These are phyloP conservation scores for Nasalis larvatus DNA, from an alignment of 2,113 vertebrate species.

Conservation along the genomic window DNA sequence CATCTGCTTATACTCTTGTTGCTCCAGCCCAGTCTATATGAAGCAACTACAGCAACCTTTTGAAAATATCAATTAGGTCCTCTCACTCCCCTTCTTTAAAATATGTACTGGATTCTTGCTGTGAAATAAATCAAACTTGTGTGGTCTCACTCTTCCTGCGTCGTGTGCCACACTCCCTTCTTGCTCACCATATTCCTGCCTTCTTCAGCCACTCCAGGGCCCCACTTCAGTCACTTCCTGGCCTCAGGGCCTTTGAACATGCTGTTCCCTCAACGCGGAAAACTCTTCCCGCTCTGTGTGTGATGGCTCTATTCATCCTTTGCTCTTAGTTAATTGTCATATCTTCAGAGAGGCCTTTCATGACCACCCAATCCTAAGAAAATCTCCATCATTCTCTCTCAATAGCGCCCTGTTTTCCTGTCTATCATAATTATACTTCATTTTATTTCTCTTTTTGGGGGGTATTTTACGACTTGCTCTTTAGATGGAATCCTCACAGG, in stretches of 20 bases:
- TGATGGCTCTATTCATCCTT: background rate
- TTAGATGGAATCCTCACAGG: background rate
- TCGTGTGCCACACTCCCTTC: background rate
- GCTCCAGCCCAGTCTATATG: background rate
- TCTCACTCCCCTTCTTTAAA: background rate
- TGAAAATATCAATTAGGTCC: background rate
- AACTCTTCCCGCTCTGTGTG: background rate
- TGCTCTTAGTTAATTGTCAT: background rate
- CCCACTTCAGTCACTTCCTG: background rate
- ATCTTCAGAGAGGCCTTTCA: background rate
- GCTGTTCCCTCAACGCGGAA: background rate
- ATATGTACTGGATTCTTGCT: background rate
- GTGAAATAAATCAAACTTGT: background rate
- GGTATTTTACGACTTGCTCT: background rate
- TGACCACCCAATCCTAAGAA: background rate
- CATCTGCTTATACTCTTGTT: background rate
- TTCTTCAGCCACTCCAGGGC: background rate
- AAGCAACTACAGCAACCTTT: background rate
- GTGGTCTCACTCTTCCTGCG: background rate
- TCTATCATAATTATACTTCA: background rate
- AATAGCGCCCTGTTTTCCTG: background rate
- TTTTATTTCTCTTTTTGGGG: background rate
- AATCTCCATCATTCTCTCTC: background rate
- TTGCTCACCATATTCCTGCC: background rate
- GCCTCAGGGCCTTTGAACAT: background rate